These are phyloP conservation scores for Thalassoma bifasciatum DNA, from an alignment of 2,113 vertebrate species.

Conservation along the genomic window DNA sequence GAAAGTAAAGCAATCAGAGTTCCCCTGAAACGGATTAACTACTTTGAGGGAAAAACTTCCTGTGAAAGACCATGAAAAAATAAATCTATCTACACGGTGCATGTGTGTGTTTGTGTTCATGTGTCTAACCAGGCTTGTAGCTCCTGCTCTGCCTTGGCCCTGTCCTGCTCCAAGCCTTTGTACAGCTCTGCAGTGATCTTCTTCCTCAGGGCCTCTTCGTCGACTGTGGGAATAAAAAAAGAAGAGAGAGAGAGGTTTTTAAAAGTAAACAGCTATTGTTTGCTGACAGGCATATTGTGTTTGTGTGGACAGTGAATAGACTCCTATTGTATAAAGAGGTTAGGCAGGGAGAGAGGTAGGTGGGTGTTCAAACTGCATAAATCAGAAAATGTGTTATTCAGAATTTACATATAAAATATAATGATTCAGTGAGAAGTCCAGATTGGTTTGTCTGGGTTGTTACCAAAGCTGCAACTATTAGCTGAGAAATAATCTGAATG, in stretches of 20 bases:
- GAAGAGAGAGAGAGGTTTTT: neutral
- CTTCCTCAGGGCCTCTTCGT: conserved; percentile 80
- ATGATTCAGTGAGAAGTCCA: conserved; percentile 3
- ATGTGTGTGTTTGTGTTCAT: conserved; percentile 10
- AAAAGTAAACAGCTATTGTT: conserved; percentile 24
- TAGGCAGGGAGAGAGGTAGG: neutral
- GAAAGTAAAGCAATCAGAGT: neutral
- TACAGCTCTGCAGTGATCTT: conserved; percentile 81
- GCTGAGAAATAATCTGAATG: neutral
- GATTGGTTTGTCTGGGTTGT: neutral
- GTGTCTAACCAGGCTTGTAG: conserved; percentile 78
- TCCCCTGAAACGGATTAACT: neutral
- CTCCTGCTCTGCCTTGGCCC: conserved; percentile 76
- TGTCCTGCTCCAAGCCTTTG: conserved; percentile 74
- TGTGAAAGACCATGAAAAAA: conserved; percentile 1
- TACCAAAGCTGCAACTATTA: neutral
- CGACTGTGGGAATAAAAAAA: conserved; percentile 62
- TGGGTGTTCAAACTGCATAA: conserved; percentile 2
- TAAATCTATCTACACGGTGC: neutral
- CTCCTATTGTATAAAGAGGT: neutral
- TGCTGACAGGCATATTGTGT: conserved; percentile 15
- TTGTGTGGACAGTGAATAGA: neutral
- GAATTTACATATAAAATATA: neutral
- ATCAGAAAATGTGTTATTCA: neutral
- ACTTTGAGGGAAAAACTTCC: neutral